These are phyloP conservation scores for Volucella inanis DNA, from an alignment of 2,888 invertebrate species.

Conservation along the genomic window DNA sequence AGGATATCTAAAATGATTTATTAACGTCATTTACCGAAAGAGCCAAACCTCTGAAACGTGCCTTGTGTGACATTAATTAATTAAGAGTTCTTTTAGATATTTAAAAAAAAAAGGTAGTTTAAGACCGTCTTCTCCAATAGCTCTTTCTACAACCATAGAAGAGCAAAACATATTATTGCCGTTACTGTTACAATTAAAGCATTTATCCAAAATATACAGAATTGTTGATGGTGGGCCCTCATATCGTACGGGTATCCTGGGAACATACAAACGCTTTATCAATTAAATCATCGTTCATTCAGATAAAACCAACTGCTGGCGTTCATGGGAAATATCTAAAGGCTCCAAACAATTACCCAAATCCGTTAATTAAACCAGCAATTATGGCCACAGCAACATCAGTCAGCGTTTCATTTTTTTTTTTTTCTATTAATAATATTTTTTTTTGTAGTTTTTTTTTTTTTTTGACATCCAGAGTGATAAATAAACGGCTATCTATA, in stretches of 20 bases:
- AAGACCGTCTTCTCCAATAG: too few species aligned
- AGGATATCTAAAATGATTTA: too few species aligned
- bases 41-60: too few species aligned
- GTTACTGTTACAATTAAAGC: constrained; percentile 17
- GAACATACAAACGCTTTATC: constrained; percentile 13
- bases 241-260: constrained; percentile 34
- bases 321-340: constrained; percentile 2
- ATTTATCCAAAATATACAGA: constrained; percentile 36
- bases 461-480: constrained; percentile 20
- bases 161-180: constrained; percentile 48
- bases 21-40: too few species aligned
- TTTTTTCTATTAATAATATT: neutral
- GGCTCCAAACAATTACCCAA: constrained; percentile 52
- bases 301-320: neutral
- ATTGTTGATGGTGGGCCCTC: constrained; percentile 50
- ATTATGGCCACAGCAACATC: constrained; percentile 12
- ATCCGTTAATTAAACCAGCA: constrained; percentile 64
- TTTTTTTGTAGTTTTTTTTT: constrained; percentile 9
- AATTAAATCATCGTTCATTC: constrained; percentile 16
- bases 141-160: too few species aligned
- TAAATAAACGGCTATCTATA: constrained; percentile 41
- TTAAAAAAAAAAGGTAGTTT: too few species aligned
- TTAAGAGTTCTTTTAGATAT: too few species aligned
- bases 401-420: constrained; percentile 2
- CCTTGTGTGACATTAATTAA: too few species aligned